Conservation (phyloP, 2,113 vertebrate genomes). For the Rattus rattus region DNA sequence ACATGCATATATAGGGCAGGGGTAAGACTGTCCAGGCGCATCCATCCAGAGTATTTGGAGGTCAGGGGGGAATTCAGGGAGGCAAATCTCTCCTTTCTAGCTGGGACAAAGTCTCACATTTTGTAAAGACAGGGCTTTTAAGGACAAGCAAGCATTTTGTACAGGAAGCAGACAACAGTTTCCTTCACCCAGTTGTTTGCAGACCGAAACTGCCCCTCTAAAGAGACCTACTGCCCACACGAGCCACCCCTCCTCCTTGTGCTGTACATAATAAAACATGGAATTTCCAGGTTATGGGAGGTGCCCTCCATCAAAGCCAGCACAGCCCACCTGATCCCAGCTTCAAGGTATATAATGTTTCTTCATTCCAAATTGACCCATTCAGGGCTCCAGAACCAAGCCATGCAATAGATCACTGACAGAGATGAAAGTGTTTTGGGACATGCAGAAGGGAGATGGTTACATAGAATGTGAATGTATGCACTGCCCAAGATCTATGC, state of each 20-base stretch:
- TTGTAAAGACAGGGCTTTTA: background rate
- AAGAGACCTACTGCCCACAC: background rate
- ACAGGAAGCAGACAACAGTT: background rate
- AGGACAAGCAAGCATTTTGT: background rate
- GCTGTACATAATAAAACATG: background rate
- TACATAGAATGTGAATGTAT: background rate
- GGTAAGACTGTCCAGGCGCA: background rate
- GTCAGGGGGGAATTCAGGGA: background rate
- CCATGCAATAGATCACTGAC: background rate
- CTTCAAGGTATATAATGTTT: background rate
- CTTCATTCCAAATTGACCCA: background rate
- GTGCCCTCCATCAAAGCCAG: background rate
- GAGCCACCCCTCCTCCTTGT: no score
- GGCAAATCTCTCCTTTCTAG: background rate
- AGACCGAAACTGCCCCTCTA: background rate
- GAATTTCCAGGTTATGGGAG: background rate
- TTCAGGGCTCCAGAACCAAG: background rate
- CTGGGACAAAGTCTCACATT: background rate
- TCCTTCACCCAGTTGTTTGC: background rate
- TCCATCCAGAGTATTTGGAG: background rate
- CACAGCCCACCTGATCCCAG: background rate
- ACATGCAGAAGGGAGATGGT: background rate
- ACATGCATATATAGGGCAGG: background rate
- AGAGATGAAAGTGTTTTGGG: background rate
- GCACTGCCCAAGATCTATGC: background rate